Percentiles rank a stretch among this genome's conserved stretches.
Evolutionary conservation across 2,888 invertebrate genomes (phyloP).

Genomic region (Villa cingulata): DNA sequence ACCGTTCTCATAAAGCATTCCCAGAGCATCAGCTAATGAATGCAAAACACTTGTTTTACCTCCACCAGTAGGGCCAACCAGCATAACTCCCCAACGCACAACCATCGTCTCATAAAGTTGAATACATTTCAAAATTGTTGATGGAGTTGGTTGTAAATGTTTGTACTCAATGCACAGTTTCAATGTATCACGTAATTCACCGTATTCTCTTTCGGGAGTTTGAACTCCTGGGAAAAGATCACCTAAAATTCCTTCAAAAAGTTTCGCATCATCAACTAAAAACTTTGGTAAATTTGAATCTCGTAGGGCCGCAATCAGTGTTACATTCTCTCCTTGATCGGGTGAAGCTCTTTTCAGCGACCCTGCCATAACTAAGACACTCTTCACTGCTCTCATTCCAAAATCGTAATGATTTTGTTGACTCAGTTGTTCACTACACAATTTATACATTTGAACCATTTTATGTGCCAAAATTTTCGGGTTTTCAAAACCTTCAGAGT

Average conservation of each 20-base stretch:
- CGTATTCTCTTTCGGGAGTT: constrained; percentile 68
- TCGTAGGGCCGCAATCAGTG: constrained; percentile 68
- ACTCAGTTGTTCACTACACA: constrained; percentile 81
- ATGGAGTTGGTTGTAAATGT: constrained; percentile 48
- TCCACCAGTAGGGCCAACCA: constrained; percentile 80
- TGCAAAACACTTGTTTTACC: constrained; percentile 70
- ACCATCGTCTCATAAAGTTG: constrained; percentile 84
- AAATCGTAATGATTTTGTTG: constrained; percentile 90
- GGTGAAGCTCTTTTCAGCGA: constrained; percentile 73
- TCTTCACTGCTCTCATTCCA: constrained; percentile 88
- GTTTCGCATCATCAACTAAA: constrained; percentile 64
- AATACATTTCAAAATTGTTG: constrained; percentile 39
- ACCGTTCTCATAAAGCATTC: constrained; percentile 47
- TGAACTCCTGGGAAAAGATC: constrained; percentile 77
- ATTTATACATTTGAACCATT: constrained; percentile 86
- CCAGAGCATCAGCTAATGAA: constrained; percentile 57
- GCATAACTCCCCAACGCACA: constrained; percentile 84
- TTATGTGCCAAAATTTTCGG: constrained; percentile 77
- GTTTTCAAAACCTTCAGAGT: constrained; percentile 84
- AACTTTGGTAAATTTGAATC: constrained; percentile 89
- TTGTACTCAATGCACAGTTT: constrained; percentile 41
- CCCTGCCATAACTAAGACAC: constrained; percentile 86
- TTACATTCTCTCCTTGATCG: constrained; percentile 70
- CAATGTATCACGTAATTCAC: constrained; percentile 54
- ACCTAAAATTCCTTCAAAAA: constrained; percentile 78